A percentile compares a stretch with the other conserved stretches of the same genome.
These are phyloP conservation scores for Tipula helvola DNA, from an alignment of 2,888 invertebrate species.

Conservation along the genomic window DNA sequence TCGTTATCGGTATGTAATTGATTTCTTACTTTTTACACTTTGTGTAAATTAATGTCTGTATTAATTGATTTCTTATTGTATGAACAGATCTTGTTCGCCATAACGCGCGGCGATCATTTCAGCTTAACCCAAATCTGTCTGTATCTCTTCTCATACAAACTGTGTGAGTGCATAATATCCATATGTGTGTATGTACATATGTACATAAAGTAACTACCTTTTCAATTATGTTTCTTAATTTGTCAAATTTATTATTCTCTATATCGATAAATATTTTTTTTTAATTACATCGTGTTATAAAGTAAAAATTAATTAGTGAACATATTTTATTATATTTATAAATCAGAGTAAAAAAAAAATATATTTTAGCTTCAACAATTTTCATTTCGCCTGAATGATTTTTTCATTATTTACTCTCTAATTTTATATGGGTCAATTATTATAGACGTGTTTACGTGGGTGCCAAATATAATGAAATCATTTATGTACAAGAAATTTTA, in stretches of 20 bases:
- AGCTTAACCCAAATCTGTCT: not conserved
- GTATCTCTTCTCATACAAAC: not conserved
- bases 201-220: not conserved
- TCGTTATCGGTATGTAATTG: too few species aligned
- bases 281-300: not conserved
- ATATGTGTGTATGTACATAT: not conserved
- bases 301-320: not conserved
- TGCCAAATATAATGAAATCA: not conserved
- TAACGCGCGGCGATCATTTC: not conserved
- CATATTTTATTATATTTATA: not conserved
- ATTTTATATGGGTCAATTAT: not conserved
- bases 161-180: too few species aligned
- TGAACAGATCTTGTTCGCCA: not conserved
- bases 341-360: not conserved
- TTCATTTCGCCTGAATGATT: not conserved
- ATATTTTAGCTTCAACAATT: not conserved
- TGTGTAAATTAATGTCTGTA: too few species aligned
- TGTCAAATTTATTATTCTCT: not conserved
- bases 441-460: not conserved
- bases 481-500: not conserved
- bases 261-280: not conserved
- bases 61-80: too few species aligned
- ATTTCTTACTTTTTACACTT: too few species aligned
- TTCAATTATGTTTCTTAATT: not conserved
- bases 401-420: not conserved